phyloP scores from a whole-genome alignment of 2,888 invertebrate species.

The Rhagonycha lutea region DNA sequence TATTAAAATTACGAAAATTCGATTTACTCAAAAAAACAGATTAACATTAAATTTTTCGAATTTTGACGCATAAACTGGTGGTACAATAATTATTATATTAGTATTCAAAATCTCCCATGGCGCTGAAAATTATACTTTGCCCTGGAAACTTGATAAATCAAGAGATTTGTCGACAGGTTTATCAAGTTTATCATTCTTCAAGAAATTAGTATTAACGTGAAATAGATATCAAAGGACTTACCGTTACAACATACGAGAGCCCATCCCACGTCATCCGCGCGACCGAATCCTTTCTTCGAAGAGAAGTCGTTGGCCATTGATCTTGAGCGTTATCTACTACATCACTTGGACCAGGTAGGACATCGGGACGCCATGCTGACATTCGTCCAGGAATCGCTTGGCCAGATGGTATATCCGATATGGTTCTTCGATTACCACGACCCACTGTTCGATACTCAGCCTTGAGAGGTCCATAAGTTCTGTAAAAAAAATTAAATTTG shows the following conservation, averaged over 20 bases:
- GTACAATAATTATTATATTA: too few species aligned
- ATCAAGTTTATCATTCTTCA: too few species aligned
- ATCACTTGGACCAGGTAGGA: conserved; percentile 53
- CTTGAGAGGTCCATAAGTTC: conserved; percentile 61
- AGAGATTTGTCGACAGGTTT: too few species aligned
- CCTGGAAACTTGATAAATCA: background rate
- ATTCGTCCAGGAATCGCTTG: conserved; percentile 39
- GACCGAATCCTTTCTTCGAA: conserved; percentile 77
- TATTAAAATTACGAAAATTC: too few species aligned
- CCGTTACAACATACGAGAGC: conserved; percentile 77
- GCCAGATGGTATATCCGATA: conserved; percentile 37
- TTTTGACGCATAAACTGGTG: too few species aligned
- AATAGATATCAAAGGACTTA: conserved; percentile 57
- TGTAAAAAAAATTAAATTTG: conserved; percentile 56
- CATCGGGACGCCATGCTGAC: conserved; percentile 53
- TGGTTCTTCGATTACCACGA: conserved; percentile 28
- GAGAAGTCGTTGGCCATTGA: conserved; percentile 46
- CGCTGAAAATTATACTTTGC: background rate
- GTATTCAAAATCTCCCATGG: too few species aligned
- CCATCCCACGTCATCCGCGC: conserved; percentile 82
- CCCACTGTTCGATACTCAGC: conserved; percentile 51
- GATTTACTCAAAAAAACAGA: too few species aligned
- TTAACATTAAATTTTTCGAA: too few species aligned
- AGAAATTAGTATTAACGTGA: too few species aligned
- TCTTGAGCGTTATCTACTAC: conserved; percentile 51